A percentile compares a stretch with the other conserved stretches of the same genome.
Conservation (phyloP, 2,113 vertebrate species). For the Indicator indicator region DNA sequence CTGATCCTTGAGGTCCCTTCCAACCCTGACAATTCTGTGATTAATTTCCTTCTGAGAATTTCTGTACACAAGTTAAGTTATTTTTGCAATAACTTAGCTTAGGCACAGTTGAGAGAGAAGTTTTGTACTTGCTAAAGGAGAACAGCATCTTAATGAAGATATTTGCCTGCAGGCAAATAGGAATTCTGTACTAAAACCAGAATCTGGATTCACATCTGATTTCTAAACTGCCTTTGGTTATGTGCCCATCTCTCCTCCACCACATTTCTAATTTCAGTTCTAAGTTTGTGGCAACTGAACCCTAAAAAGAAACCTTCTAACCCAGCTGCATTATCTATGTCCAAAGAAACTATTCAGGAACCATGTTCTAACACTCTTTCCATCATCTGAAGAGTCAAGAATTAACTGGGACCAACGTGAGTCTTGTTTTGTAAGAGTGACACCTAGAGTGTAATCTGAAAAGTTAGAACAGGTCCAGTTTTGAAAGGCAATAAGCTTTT, state of each 20-base stretch:
- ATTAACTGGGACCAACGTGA: background rate
- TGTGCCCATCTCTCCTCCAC: background rate
- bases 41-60: background rate
- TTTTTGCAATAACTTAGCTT: background rate
- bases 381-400: background rate
- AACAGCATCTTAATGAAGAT: background rate
- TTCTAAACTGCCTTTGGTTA: background rate
- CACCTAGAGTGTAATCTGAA: slow-evolving; percentile 58
- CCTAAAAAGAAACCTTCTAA: background rate
- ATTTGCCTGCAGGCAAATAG: background rate
- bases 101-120: background rate
- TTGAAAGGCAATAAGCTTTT: background rate
- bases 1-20: no score
- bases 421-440: slow-evolving; percentile 64
- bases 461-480: background rate
- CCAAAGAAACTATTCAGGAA: background rate
- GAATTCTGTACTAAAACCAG: background rate
- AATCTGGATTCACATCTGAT: background rate
- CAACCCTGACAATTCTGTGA: no score
- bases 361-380: background rate
- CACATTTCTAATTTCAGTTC: background rate
- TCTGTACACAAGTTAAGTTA: background rate
- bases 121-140: background rate
- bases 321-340: background rate
- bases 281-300: background rate